Evolutionary conservation across 2,888 invertebrate species (phyloP), one percentile per base, ranked within the genome.

Genomic region (Horisme vitalbata): DNA sequence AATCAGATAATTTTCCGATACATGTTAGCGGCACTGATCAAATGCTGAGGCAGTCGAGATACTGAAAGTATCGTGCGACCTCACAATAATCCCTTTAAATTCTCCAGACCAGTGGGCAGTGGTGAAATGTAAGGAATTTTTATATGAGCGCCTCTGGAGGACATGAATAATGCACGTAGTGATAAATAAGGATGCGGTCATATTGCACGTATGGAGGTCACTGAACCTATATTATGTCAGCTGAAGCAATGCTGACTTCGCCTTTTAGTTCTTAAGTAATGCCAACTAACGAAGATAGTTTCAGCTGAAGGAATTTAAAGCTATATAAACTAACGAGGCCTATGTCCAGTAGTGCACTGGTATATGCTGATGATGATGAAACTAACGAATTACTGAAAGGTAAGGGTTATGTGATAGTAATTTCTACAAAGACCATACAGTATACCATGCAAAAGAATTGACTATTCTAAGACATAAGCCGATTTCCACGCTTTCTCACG

Each of bases 121-220:
- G 59, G 64, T 59, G 65, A 72, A 75, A 79, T 79, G 75, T 64
- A 58, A 60, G 72, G 78, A 78, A 75, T 83, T 83, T 81, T 81
- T 77, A 80, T 79, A 69, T 71, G 67, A 64, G 61, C 58, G 54
- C 58, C 61, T 51, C 55, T 65, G 61, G 63, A 69, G 66, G 67
- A 67, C 50, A 83, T 84, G 82, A 83, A 85, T 85, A 79, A 86
- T 85, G 79, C 72, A 78, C 75, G 63, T 59, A 59, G 68, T 32
- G 39, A 35, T 45, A 45, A 39, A 45, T 45, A 38, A 44, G 36
- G 45, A 46, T 49, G 43, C 44, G 44, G 41, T 54, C 50, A 44
- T 45, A 45, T 37, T 32, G 14, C 45, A 28, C 13, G 30, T 39
- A 24, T 31, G 45, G 21, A 43, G 37, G 28, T 31, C 28, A 24